Evolutionary conservation across 2,113 vertebrate genomes (phyloP).

Genomic region (Bothrops jararaca): DNA sequence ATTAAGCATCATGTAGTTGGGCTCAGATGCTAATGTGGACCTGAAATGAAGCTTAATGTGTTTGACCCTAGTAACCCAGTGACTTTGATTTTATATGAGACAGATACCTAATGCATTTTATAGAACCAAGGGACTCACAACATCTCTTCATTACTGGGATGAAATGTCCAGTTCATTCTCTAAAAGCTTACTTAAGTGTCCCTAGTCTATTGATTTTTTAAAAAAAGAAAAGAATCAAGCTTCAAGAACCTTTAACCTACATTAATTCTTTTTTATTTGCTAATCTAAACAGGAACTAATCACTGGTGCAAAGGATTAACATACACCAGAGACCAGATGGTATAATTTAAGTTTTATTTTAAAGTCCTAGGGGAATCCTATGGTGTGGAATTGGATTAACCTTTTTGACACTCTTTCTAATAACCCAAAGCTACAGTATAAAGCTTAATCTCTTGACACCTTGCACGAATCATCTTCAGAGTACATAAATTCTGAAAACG

Average conservation of each 20-base stretch:
- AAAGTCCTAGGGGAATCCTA: slow-evolving; percentile 57
- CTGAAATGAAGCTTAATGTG: slow-evolving; percentile 65
- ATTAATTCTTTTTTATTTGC: slow-evolving; percentile 65
- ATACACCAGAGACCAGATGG: slow-evolving; percentile 65
- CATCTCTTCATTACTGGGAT: slow-evolving; percentile 48
- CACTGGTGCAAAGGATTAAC: slow-evolving; percentile 66
- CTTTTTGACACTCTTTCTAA: slow-evolving; percentile 66
- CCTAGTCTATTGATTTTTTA: slow-evolving; percentile 56
- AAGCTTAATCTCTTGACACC: slow-evolving; percentile 46
- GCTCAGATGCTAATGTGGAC: slow-evolving; percentile 59
- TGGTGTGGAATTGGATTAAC: slow-evolving; percentile 67
- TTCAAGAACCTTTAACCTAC: slow-evolving; percentile 57
- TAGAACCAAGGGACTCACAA: slow-evolving; percentile 41
- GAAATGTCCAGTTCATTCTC: slow-evolving; percentile 46
- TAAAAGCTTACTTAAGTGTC: slow-evolving; percentile 56
- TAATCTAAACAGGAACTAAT: slow-evolving; percentile 70
- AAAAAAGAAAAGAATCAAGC: slow-evolving; percentile 41
- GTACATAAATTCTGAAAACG: slow-evolving; percentile 17
- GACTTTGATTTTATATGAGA: slow-evolving; percentile 66
- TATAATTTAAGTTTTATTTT: slow-evolving; percentile 68
- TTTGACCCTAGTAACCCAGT: slow-evolving; percentile 60
- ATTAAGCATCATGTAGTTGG: slow-evolving; percentile 60
- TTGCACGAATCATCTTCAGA: slow-evolving; percentile 36
- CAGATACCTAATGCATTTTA: slow-evolving; percentile 60
- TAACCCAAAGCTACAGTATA: slow-evolving; percentile 52